Conservation (phyloP, 2,797 vertebrate genomes). For the Poeciliopsis turneri region DNA sequence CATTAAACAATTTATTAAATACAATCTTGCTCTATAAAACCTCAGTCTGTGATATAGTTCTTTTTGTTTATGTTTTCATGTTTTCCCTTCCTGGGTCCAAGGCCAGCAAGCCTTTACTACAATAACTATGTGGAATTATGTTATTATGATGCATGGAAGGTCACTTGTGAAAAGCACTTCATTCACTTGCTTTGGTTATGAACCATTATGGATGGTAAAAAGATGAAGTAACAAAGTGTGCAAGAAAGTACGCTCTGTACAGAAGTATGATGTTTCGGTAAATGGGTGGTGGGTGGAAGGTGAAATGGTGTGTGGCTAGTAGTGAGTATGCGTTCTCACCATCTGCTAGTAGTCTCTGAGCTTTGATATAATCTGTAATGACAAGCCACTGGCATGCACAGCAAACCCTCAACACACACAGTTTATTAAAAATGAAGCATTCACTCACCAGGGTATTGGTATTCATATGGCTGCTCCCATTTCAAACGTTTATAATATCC, state of each 20-base stretch:
- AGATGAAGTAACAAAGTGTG: neutral
- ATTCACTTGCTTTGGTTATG: neutral
- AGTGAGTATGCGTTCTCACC: conserved; percentile 14
- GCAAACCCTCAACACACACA: conserved; percentile 29
- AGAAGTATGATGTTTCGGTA: neutral
- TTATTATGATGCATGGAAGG: neutral
- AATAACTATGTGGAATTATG: neutral
- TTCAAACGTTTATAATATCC: conserved; percentile 21
- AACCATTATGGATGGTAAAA: neutral
- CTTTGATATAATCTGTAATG: conserved; percentile 53
- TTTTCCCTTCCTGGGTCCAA: neutral
- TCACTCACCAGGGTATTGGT: conserved; percentile 26
- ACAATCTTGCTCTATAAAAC: no score
- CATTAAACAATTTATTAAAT: no score
- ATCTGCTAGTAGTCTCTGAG: conserved; percentile 41
- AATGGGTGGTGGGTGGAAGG: neutral
- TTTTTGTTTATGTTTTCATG: neutral
- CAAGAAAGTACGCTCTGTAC: neutral
- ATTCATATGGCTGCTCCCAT: conserved; percentile 11
- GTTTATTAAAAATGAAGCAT: neutral
- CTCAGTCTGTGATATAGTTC: neutral
- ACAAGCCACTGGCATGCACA: conserved; percentile 35
- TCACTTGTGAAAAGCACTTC: neutral
- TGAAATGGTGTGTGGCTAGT: neutral
- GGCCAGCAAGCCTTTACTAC: neutral